phyloP scores from a whole-genome alignment of 2,113 vertebrate species.

The Triplophysa dalaica region DNA sequence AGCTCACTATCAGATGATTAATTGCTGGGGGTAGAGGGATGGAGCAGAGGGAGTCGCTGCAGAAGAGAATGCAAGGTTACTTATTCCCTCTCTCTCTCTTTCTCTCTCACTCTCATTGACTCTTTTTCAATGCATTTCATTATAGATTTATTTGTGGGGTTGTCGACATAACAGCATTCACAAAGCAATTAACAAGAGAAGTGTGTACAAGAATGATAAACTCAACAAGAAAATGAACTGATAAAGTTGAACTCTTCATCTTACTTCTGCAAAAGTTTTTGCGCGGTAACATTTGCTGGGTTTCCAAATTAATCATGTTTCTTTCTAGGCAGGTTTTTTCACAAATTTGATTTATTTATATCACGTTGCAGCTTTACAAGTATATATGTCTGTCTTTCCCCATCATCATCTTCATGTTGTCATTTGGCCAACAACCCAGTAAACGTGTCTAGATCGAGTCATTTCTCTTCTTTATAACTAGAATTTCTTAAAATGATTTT shows the following conservation, averaged over 20 bases:
- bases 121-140: constrained; percentile 44
- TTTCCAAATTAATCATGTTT: too few relatives aligned
- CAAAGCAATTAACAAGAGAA: constrained; percentile 34
- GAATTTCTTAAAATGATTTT: not conserved
- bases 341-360: too few relatives aligned
- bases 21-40: constrained; percentile 72
- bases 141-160: constrained; percentile 43
- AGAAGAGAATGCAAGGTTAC: constrained; percentile 74
- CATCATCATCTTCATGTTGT: not conserved
- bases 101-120: constrained; percentile 30
- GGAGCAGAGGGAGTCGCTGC: constrained; percentile 64
- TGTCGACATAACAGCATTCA: constrained; percentile 36
- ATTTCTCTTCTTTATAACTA: not conserved
- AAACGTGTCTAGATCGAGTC: not conserved
- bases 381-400: not conserved
- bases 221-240: not conserved
- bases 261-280: constrained; percentile 1
- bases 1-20: constrained; percentile 81
- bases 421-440: not conserved
- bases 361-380: too few relatives aligned
- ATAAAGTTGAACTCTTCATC: not conserved
- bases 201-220: constrained; percentile 23
- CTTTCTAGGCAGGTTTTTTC: too few relatives aligned
- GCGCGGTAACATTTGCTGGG: too few relatives aligned
- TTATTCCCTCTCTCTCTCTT: constrained; percentile 36